Base-by-base conservation (phyloP, 2,888 invertebrate genomes). In the Gari tellinella region DNA sequence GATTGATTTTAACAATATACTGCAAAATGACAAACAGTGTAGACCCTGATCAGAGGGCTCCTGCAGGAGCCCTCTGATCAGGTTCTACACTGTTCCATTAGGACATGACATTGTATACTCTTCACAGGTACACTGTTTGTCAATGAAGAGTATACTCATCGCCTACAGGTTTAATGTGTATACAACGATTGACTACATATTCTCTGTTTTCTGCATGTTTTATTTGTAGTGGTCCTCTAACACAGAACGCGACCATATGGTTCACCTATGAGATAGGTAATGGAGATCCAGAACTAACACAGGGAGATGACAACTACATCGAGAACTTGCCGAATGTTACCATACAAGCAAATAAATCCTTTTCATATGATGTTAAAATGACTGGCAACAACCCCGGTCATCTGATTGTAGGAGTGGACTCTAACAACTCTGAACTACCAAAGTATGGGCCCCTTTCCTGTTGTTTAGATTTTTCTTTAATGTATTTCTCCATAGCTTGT, bases 211-310 rank as follows among this genome's bases (percentile, higher is more conserved):
- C 43, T 55, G n/a, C 8, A 21, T 17, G 46, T 38, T 46, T 31
- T 23, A 12, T 43, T 80, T 78, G n/a, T 70, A 87, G 87, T 77
- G 63, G 49, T 2, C 26, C 56, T 10, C 38, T 85, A 3, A 43
- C 60, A 26, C 76, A 78, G 65, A 52, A 65, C n/a, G 80, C 83
- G 23, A 38, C 46, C 8, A 17, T 89, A 21, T 40, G 56, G 15
- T 89, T 89, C 72, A 87, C 87, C 5, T 89, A 87, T 46, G 82
- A 84, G 57, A 81, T 82, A 37, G 85, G 88, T 2, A 78, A 83
- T 64, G 77, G 62, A 0, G 56, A 70, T 17, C 65, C 62, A 66
- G 66, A 51, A 53, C 21, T 43, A 21, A 70, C 46, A 19, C 72
- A 76, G 64, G 80, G 72, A 12, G 61, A 49, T 10, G 65, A 81